A percentile compares a stretch with the other conserved stretches of the same genome.
Evolutionary conservation across 2,797 vertebrate species (phyloP).

Genomic region (Siniperca scherzeri): DNA sequence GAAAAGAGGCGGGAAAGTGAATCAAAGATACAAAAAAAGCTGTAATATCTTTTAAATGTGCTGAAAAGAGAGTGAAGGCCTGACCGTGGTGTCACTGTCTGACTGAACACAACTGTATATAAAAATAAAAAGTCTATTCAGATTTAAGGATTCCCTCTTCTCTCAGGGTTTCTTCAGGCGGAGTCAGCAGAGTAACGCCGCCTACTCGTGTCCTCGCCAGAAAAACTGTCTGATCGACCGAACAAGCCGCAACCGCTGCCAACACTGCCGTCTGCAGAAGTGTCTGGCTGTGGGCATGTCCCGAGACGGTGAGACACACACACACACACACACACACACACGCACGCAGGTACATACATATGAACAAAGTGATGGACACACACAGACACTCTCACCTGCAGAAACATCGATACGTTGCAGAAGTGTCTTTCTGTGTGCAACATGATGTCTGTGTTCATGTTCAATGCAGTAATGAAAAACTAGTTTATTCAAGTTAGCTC

Average conservation of each 20-base stretch:
- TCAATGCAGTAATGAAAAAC: not conserved
- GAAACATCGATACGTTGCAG: not conserved
- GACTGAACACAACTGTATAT: not conserved
- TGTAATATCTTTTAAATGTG: not conserved
- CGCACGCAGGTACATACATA: not conserved
- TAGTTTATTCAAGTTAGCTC: too few species aligned
- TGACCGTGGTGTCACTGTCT: not conserved
- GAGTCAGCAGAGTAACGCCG: slow-evolving; percentile 95
- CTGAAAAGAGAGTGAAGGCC: not conserved
- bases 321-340: not conserved
- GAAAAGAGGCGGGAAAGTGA: not conserved
- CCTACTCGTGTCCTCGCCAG: slow-evolving; percentile 95
- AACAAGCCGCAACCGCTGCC: slow-evolving; percentile 94
- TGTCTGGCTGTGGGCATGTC: slow-evolving; percentile 96
- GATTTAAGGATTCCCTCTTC: accelerated
- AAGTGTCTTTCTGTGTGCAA: not conserved
- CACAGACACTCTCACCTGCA: slow-evolving; percentile 3
- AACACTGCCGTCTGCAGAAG: slow-evolving; percentile 96
- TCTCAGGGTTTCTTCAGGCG: slow-evolving; percentile 94
- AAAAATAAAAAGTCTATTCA: not conserved
- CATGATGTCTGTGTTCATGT: not conserved
- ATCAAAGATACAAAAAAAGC: not conserved
- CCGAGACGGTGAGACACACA: slow-evolving; percentile 89
- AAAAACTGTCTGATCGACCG: slow-evolving; percentile 96
- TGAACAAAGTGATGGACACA: not conserved